phyloP scores from a whole-genome alignment of 1,140 invertebrate species.

The Nephila pilipes region DNA sequence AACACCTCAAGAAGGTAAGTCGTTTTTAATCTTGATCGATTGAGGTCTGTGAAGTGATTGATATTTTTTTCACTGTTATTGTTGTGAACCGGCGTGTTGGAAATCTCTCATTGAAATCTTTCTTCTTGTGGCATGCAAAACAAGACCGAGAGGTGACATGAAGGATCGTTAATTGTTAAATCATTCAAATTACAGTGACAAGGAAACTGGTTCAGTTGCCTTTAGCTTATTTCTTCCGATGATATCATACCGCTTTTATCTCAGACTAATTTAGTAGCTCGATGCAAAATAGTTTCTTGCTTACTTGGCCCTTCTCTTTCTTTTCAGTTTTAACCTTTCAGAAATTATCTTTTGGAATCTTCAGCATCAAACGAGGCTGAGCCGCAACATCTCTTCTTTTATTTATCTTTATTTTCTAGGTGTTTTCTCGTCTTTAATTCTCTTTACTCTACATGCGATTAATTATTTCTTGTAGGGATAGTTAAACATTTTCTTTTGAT shows the following conservation, averaged over 20 bases:
- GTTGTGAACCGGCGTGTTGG: neutral
- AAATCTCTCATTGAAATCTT: slow-evolving; percentile 7
- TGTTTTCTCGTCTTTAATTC: too few species aligned
- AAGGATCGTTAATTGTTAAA: slow-evolving; percentile 10
- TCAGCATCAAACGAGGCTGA: too few species aligned
- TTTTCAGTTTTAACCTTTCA: too few species aligned
- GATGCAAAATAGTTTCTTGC: too few species aligned
- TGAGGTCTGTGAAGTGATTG: slow-evolving; percentile 6
- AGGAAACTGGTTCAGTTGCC: slow-evolving; percentile 48
- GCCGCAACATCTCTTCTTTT: too few species aligned
- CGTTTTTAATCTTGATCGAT: neutral
- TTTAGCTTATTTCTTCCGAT: neutral
- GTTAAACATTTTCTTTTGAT: too few species aligned
- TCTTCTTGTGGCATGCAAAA: neutral
- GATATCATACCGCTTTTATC: neutral
- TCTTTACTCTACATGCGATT: too few species aligned
- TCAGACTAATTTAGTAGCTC: too few species aligned
- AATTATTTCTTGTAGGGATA: too few species aligned
- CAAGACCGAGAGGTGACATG: neutral
- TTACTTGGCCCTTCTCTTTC: too few species aligned
- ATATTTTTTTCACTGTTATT: slow-evolving; percentile 1
- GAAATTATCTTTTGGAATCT: too few species aligned
- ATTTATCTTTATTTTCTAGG: too few species aligned
- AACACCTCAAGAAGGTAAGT: slow-evolving; percentile 99
- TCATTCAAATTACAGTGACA: neutral